Conservation (phyloP, 2,113 vertebrate species). For the Amphilophus citrinellus region DNA sequence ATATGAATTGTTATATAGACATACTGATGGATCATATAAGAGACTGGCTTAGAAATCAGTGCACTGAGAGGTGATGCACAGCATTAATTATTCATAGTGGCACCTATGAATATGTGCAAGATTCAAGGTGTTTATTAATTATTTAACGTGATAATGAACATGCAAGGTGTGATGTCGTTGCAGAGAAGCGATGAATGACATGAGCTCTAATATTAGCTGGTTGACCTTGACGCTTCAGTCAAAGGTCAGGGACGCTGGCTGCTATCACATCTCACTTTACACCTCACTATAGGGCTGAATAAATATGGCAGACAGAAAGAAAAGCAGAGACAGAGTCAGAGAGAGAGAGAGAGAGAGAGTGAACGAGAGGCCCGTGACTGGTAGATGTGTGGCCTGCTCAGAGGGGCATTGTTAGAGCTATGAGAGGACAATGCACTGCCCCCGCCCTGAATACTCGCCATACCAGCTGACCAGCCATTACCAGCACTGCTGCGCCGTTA, state of each 20-base stretch:
- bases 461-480: constrained; percentile 81
- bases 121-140: background rate
- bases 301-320: constrained; percentile 74
- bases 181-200: constrained; percentile 5
- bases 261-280: constrained; percentile 57
- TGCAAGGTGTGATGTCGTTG: background rate
- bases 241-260: constrained; percentile 31
- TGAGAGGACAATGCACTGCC: constrained; percentile 81
- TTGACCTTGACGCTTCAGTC: constrained; percentile 45
- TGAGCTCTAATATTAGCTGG: constrained; percentile 11
- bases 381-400: constrained; percentile 76
- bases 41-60: background rate
- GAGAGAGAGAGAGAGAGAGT: constrained; percentile 34
- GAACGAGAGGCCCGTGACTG: constrained; percentile 76
- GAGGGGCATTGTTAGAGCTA: constrained; percentile 78
- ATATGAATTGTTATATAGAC: too few species aligned
- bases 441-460: constrained; percentile 79
- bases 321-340: constrained; percentile 59
- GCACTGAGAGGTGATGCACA: background rate
- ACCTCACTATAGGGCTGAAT: constrained; percentile 58
- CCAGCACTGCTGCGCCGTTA: constrained; percentile 66
- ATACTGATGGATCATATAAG: background rate
- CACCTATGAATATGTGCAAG: constrained; percentile 23
- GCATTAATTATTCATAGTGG: constrained; percentile 14
- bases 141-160: constrained; percentile 22